Base-by-base conservation (phyloP, 1,140 invertebrate genomes). In the Dolichoris vasculosae region DNA sequence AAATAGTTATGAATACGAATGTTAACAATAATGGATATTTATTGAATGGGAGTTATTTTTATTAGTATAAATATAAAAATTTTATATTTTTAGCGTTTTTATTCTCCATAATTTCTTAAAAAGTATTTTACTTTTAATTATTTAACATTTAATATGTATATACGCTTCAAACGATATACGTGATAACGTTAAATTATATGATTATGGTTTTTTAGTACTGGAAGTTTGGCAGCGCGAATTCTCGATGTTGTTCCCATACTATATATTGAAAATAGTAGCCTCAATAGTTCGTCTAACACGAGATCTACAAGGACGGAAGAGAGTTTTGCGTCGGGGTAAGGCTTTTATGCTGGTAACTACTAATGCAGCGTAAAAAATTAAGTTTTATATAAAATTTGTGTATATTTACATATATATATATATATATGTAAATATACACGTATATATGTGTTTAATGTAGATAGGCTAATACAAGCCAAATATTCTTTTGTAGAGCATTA, bases 171-270 rank as follows among this genome's bases (percentile, higher is more conserved):
- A 59, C 63, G 35, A 43, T 80, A 64, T 38, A 64, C 55, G 38
- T 13, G 78, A 30, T 69, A 75, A 48, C 30, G 2, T 32, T 82
- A 63, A 67, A 78, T 78, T 69, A 20, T 38, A 48, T 11, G 59
- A 46, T 4, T 77, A 48, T n/a, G 64, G 35, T 59, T 26, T 85
- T 84, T 30, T 64, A 85, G 84, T 64, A 35, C 64, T 11, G 6
- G 4, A 63, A 48, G 11, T 23, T 7, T 63, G 51, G 79, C 64
- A n/a, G 32, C 48, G 9, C 79, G 55, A n/a, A 63, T 75, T 43
- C 69, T 85, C 51, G 84, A 81, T 23, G 67, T 85, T 35, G 69
- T 85, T n/a, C 84, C 84, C 51, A 32, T 81, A 26, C 48, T 81
- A 23, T 85, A 75, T 55, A 59, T 80, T 17, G 64, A 78, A 40